Evolutionary conservation across 2,888 invertebrate genomes (phyloP), one percentile per base, ranked within the genome.

Genomic region (Siphonodentalium dalli): DNA sequence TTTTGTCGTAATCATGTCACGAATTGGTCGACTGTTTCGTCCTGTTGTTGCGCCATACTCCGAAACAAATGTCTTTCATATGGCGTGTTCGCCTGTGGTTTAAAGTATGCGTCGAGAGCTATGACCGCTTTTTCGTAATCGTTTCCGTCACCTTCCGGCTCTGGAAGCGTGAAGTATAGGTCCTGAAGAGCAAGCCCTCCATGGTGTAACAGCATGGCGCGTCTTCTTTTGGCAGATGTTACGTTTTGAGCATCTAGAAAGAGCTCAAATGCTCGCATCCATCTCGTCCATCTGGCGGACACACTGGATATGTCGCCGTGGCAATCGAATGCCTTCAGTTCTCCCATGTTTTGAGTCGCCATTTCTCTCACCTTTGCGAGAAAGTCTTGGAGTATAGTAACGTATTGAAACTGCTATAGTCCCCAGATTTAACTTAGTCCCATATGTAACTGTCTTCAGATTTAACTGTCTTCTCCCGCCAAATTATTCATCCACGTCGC

Each of bases 151-250:
- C 31, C 53, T 11, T 24, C 48, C 6, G n/a, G 21, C 5, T 7
- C 47, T 33, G 29, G 28, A 11, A 34, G 27, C 13, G 46, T 50
- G 18, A 35, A 48, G 18, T 46, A 53, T 20, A 54, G 48, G 20
- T 61, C 52, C 15, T 58, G 54, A 5, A 51, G 50, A 9, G 44
- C 52, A 29, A 52, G 43, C n/a, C 54, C 61, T 37, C 57, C 61
- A 45, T 45, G 35, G 33, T 54, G 61, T n/a, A 61, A 23, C 18
- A 54, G 23, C 24, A 61, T 39, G 9, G 58, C 52, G 24, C 28
- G 40, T 24, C 42, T 54, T 35, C 55, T 57, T 2, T 37, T 45
- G 18, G 15, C 11, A 8, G 54, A 31, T 5, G 27, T 47, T 20
- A 54, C 34, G 3, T 45, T 54, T 44, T 53, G 53, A 18, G 56